phyloP scores from a whole-genome alignment of 2,113 vertebrate genomes.

The Pluvianellus socialis region DNA sequence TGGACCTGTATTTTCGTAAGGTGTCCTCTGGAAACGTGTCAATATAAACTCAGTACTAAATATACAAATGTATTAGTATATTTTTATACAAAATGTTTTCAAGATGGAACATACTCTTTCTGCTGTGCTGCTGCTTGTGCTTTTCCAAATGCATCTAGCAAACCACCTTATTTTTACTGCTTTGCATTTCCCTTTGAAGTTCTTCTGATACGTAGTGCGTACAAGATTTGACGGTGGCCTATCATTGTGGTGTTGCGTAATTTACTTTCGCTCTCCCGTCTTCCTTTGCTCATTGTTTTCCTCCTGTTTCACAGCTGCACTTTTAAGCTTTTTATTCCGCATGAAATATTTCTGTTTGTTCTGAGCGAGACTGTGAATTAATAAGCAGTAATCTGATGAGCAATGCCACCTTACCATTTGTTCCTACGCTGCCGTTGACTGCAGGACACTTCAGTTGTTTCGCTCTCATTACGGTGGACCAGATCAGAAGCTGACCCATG shows the following conservation, averaged over 20 bases:
- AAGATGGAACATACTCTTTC: neutral
- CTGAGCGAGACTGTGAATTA: neutral
- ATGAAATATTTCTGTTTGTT: neutral
- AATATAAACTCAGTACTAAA: neutral
- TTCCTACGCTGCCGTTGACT: neutral
- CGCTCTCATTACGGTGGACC: neutral
- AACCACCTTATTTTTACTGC: neutral
- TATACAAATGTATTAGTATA: neutral
- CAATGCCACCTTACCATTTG: neutral
- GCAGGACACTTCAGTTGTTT: neutral
- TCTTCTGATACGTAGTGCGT: neutral
- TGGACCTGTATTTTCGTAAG: neutral
- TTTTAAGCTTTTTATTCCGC: neutral
- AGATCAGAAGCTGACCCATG: neutral
- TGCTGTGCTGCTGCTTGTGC: neutral
- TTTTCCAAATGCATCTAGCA: neutral
- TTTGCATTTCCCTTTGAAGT: neutral
- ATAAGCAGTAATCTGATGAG: neutral
- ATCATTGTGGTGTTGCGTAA: accelerated
- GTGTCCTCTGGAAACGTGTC: neutral
- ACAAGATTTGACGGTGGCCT: neutral
- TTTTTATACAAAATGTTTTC: neutral
- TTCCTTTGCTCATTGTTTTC: neutral
- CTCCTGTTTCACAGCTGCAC: neutral
- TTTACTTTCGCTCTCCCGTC: neutral